Evolutionary conservation across 2,113 vertebrate species (phyloP).

Genomic region (Etheostoma spectabile): DNA sequence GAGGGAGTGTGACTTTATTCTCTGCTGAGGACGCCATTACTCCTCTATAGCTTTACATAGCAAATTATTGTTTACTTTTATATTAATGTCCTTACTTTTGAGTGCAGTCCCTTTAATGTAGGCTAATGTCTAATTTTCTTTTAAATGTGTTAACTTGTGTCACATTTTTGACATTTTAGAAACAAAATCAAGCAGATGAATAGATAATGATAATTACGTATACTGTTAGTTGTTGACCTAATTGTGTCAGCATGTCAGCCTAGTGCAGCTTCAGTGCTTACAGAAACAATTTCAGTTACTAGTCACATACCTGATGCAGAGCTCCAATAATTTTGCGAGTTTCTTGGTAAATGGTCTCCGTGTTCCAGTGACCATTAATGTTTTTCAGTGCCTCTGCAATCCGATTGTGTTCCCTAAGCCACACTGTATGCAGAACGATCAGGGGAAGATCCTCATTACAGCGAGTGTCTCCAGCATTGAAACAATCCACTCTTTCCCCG

Average conservation of each 20-base stretch:
- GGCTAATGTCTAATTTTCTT: too few relatives aligned
- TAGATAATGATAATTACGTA: neutral
- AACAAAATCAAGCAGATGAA: neutral
- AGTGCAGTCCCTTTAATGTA: too few relatives aligned
- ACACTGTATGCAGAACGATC: conserved; percentile 89
- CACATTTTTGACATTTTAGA: neutral
- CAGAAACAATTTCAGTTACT: neutral
- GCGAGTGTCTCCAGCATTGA: conserved; percentile 90
- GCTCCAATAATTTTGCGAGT: conserved; percentile 92
- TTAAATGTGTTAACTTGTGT: too few relatives aligned
- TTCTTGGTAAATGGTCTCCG: conserved; percentile 89
- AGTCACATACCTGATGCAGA: conserved; percentile 92
- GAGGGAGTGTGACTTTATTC: too few relatives aligned
- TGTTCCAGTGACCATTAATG: conserved; percentile 91
- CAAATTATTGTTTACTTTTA: too few relatives aligned
- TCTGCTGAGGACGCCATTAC: too few relatives aligned
- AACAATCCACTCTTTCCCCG: conserved; percentile 87
- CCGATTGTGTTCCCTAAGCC: conserved; percentile 95
- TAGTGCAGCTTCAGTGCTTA: neutral
- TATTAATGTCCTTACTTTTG: too few relatives aligned
- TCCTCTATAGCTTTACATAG: too few relatives aligned
- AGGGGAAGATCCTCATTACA: conserved; percentile 89
- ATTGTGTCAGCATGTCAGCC: neutral
- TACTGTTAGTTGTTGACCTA: neutral
- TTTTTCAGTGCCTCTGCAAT: conserved; percentile 83